Evolutionary conservation across 2,797 vertebrate genomes (phyloP).

Genomic region (Takifugu rubripes): DNA sequence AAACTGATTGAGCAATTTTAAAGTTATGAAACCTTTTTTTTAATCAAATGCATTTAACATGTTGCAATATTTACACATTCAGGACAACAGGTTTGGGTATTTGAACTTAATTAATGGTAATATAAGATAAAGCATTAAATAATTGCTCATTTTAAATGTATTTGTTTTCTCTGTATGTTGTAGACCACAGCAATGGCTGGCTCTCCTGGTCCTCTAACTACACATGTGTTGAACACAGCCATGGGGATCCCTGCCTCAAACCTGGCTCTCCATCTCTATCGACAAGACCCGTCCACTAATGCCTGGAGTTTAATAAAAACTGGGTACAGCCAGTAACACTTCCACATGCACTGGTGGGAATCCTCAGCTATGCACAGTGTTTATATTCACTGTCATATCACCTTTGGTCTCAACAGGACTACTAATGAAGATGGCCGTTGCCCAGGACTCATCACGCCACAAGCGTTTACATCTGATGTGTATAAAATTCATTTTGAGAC

Average conservation of each 20-base stretch:
- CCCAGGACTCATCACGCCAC: slow-evolving; percentile 69
- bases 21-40: neutral
- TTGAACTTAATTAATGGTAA: neutral
- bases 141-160: neutral
- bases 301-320: slow-evolving; percentile 65
- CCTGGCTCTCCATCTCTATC: slow-evolving; percentile 65
- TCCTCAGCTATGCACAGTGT: neutral
- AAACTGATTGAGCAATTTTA: neutral
- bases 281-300: slow-evolving; percentile 48
- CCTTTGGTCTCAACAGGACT: slow-evolving; percentile 54
- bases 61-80: neutral
- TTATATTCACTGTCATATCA: neutral
- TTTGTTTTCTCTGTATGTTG: slow-evolving; percentile 2
- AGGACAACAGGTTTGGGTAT: neutral
- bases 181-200: slow-evolving; percentile 64
- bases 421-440: slow-evolving; percentile 84
- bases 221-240: slow-evolving; percentile 76
- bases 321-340: slow-evolving; percentile 54
- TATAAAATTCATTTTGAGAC: slow-evolving; percentile 91
- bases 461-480: slow-evolving; percentile 75
- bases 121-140: neutral
- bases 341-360: neutral
- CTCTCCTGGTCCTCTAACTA: slow-evolving; percentile 71
- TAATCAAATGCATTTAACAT: neutral
- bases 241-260: slow-evolving; percentile 70